Evolutionary conservation across 2,888 invertebrate genomes (phyloP), one percentile per base, ranked within the genome.

Genomic region (Eubasilissa splendida): DNA sequence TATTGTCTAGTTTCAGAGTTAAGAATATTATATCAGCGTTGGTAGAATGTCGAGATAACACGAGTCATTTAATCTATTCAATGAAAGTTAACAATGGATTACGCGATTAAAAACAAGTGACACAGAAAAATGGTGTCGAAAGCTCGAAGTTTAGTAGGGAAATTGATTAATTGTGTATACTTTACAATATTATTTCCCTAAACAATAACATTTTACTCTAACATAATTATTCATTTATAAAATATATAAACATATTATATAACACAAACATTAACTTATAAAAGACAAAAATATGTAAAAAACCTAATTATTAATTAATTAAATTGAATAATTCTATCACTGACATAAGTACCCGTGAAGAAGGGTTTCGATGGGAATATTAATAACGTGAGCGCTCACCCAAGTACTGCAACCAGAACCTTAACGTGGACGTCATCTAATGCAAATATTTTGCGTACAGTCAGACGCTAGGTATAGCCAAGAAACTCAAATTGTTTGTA

Each of bases 401-500:
- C 9, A 68, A 68, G 58, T 50, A 12, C 68, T 68, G 50, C n/a
- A n/a, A 52, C 50, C 50, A 42, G 9, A 68, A n/a, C 66, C n/a
- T 10, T 50, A 14, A 11, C 9, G n/a, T 58, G 58, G 58, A 68
- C n/a, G 9, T 50, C n/a, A 68, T 68, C 2, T 68, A 9, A 42
- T 11, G 33, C 33, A 31, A 63, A 12, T 3, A 63, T 9, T 63
- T 63, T 2, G 11, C 22, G 31, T 4, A 12, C 10, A 11, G 12
- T 31, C 12, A 12, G 31, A 33, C 7, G 1, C 10, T 31, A 11
- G 22, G 1, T 31, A 11, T 22, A 22, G 22, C 1, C 1, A 22
- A 22, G 22, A 22, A 22, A 22, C 22, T 22, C 22, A 22, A 22
- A 22, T 22, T 22, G 22, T 22, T 22, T 22, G 22, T 22, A 22